Evolutionary conservation across 1,140 invertebrate genomes (phyloP), one percentile per base, ranked within the genome.

Genomic region (Neotoxoptera formosana): DNA sequence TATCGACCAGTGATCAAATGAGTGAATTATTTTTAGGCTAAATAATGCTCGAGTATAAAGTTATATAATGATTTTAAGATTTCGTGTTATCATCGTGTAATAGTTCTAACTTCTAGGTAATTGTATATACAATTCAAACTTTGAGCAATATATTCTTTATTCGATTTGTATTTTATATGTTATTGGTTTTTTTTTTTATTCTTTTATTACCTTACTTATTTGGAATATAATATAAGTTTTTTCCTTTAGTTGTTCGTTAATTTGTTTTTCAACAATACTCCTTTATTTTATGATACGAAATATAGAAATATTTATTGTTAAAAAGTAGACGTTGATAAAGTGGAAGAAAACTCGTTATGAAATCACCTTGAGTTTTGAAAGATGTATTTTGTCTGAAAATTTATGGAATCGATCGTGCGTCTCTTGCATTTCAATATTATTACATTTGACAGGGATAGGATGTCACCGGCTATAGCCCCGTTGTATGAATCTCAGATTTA

Each of bases 81-180:
- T 17, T 14, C 9, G 30, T n/a, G 2, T 67, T 17, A n/a, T 67
- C 11, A n/a, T 67, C 30, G 30, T 67, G 14, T 76, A n/a, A 76
- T 14, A n/a, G 60, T 76, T 76, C 30, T 76, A 20, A n/a, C n/a
- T 76, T 76, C 60, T n/a, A n/a, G 14, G 2, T 76, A 76, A 76
- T 76, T 76, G n/a, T 76, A 76, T 76, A 76, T n/a, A 76, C 60
- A 76, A 34, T n/a, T n/a, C n/a, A 76, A 76, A 76, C 60, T 76
- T 76, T 17, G n/a, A n/a, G 60, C 60, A 17, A 76, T 76, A 76
- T 76, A 76, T n/a, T 76, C 14, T 76, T n/a, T 34, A 76, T n/a
- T 76, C 3, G 60, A n/a, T 76, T 76, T 76, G n/a, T 76, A 76
- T 76, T 20, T 76, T 76, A 76, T 76, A 76, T n/a, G n/a, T n/a